These are phyloP conservation scores for Drosophila mettleri DNA, from an alignment of 2,888 invertebrate species.

Conservation along the genomic window DNA sequence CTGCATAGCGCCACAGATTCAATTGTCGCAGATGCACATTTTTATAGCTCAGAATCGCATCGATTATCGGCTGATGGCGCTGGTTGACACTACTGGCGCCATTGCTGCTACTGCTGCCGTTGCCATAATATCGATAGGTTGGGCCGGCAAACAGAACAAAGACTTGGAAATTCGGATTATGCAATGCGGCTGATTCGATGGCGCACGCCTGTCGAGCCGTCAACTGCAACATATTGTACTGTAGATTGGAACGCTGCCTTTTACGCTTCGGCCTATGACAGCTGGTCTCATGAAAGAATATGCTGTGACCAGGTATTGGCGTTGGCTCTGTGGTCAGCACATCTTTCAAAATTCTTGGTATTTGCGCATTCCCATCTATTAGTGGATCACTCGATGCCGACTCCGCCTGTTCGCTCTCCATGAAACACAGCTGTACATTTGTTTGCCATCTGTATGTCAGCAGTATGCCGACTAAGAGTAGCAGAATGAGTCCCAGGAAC, in stretches of 20 bases:
- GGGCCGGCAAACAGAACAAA: conserved; percentile 83
- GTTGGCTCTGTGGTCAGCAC: conserved; percentile 75
- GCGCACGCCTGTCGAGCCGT: conserved; percentile 83
- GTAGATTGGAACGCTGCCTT: conserved; percentile 22
- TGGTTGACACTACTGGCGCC: conserved; percentile 38
- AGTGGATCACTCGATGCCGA: conserved; percentile 5
- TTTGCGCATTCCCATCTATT: not conserved
- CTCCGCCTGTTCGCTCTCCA: conserved; percentile 42
- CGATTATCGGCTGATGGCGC: conserved; percentile 58
- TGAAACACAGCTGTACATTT: conserved; percentile 75
- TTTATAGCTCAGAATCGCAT: conserved; percentile 78
- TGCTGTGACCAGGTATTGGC: conserved; percentile 80
- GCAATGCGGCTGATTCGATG: conserved; percentile 82
- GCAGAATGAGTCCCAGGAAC: conserved; percentile 61
- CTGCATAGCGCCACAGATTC: conserved; percentile 83
- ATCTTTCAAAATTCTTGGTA: conserved; percentile 72
- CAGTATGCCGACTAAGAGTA: conserved; percentile 51
- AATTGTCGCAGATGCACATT: conserved; percentile 82
- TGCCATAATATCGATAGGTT: conserved; percentile 58
- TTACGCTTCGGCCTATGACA: conserved; percentile 64
- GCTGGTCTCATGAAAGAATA: conserved; percentile 85
- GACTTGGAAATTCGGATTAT: conserved; percentile 80
- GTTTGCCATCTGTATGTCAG: conserved; percentile 50
- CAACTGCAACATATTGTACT: conserved; percentile 62
- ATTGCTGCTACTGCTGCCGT: conserved; percentile 34